Conservation (phyloP, 2,888 invertebrate species). For the Phengaris alcon region DNA sequence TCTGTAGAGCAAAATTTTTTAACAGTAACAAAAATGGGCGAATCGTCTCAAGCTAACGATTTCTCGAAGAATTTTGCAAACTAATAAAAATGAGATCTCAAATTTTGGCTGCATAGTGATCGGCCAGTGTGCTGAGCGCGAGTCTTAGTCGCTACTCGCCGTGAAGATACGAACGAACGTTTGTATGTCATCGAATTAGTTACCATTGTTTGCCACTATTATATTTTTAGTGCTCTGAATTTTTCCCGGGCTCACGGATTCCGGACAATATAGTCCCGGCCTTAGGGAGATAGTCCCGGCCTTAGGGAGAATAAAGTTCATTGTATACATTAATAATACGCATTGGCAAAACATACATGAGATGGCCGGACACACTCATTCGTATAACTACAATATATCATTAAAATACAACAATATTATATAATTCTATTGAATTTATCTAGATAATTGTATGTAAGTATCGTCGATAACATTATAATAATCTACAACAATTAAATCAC, state of each 20-base stretch:
- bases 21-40: not conserved
- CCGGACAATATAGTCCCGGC: too few relatives aligned
- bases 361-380: constrained; percentile 72
- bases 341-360: constrained; percentile 65
- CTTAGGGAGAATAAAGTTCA: too few relatives aligned
- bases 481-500: constrained; percentile 77
- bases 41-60: constrained; percentile 20
- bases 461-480: constrained; percentile 67
- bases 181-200: too few relatives aligned
- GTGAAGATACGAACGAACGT: too few relatives aligned
- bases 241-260: too few relatives aligned
- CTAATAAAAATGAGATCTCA: constrained; percentile 69
- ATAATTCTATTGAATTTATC: constrained; percentile 72
- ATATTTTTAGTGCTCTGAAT: too few relatives aligned
- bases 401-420: constrained; percentile 74
- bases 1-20: not conserved
- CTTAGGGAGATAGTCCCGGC: too few relatives aligned
- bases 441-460: constrained; percentile 68
- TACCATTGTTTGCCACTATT: too few relatives aligned
- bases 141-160: too few relatives aligned
- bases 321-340: constrained; percentile 54
- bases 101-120: constrained; percentile 75
- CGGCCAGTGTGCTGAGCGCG: constrained; percentile 45
- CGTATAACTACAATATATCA: constrained; percentile 59
- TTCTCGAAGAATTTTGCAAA: constrained; percentile 33